Conservation (phyloP, 2,888 invertebrate genomes). For the Hesperia comma region DNA sequence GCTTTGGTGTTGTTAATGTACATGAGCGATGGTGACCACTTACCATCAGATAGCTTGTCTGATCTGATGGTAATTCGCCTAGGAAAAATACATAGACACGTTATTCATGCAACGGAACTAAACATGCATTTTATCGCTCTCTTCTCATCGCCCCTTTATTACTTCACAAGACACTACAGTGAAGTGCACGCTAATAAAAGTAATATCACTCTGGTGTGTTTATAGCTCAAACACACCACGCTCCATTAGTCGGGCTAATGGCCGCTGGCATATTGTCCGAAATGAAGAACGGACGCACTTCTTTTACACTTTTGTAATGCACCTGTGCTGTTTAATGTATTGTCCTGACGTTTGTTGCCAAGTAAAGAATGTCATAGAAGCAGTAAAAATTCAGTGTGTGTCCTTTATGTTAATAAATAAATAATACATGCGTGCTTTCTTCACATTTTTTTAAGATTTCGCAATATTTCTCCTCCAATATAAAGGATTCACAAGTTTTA, state of each 20-base stretch:
- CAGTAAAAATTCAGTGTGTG: too few relatives aligned
- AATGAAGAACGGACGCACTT: not conserved
- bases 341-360: too few relatives aligned
- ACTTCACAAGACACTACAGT: slow-evolving; percentile 3
- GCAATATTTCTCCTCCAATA: too few relatives aligned
- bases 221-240: slow-evolving; percentile 31
- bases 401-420: too few relatives aligned
- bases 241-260: slow-evolving; percentile 51
- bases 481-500: too few relatives aligned
- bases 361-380: too few relatives aligned
- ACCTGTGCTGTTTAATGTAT: not conserved
- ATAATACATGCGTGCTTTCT: too few relatives aligned
- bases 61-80: too few relatives aligned
- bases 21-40: too few relatives aligned
- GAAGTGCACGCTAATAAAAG: slow-evolving; percentile 10
- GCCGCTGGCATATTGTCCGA: slow-evolving; percentile 35
- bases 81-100: too few relatives aligned
- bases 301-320: not conserved
- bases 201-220: slow-evolving; percentile 14
- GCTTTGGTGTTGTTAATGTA: too few relatives aligned
- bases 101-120: not conserved
- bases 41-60: not conserved
- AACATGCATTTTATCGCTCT: not conserved
- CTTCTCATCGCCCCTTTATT: not conserved
- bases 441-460: too few relatives aligned